A percentile compares a stretch with the other conserved stretches of the same genome.
These are phyloP conservation scores for Characodon lateralis DNA, from an alignment of 2,797 vertebrate species.

Conservation along the genomic window DNA sequence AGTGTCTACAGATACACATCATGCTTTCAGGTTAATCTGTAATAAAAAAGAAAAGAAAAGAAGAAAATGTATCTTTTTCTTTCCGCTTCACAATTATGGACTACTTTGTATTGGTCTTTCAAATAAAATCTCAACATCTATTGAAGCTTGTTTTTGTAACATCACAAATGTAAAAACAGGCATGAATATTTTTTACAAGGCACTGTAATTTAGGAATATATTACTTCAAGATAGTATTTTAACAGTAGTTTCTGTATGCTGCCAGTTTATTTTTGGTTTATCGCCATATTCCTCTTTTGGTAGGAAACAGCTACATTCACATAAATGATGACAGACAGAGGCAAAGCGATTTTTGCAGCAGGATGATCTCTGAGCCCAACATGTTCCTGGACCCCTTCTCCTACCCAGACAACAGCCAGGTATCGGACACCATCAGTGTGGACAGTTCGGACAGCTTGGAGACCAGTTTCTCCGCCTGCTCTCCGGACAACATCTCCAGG, in stretches of 20 bases:
- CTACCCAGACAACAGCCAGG: conserved; percentile 84
- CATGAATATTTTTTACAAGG: not conserved
- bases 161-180: not conserved
- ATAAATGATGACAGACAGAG: conserved; percentile 82
- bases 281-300: conserved; percentile 38
- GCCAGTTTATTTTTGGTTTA: not conserved
- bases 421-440: conserved; percentile 90
- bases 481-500: conserved; percentile 97
- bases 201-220: not conserved
- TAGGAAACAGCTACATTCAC: conserved; percentile 69
- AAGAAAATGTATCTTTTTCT: not conserved
- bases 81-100: not conserved
- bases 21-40: not conserved
- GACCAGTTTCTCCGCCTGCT: conserved; percentile 95
- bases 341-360: conserved; percentile 86
- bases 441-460: conserved; percentile 96
- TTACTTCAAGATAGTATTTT: not conserved
- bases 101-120: not conserved
- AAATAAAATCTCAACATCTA: not conserved
- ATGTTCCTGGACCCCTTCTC: conserved; percentile 89
- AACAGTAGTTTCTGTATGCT: not conserved
- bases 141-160: too few species aligned
- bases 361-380: conserved; percentile 87
- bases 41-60: not conserved
- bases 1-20: not conserved